Base-by-base conservation (phyloP, 2,797 vertebrate species). In the Sebastes iracundus region DNA sequence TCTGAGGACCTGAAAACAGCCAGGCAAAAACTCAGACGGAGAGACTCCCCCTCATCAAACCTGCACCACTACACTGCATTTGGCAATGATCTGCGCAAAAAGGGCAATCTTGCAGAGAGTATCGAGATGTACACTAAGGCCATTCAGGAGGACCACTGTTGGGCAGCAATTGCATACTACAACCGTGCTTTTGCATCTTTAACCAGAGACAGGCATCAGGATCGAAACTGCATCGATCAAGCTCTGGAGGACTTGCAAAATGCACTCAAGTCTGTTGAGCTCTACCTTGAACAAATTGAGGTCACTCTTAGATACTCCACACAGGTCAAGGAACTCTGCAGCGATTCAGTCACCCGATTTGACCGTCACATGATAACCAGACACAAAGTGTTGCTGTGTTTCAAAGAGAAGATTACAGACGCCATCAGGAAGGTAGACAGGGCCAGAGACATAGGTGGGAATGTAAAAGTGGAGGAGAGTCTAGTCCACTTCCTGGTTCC, bases 111-210 rank as follows among this genome's bases (percentile, higher is more conserved):
- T 59, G 7, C 46, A 28, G 64, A 71, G 12, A 86, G 90, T 13
- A 76, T 92, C 16, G 0, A 38, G 22, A 86, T 93, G 86, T 92
- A 89, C 78, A 85, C 81, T 0, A 90, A 79, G 27, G 88, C 90
- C 80, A 90, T 69, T 74, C 12, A 88, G 4, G 1, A 58, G 33
- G 90, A 92, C 58, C 60, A 5, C 18, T 86, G 84, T 5, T 93
- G 89, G 87, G 84, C 87, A 20, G 90, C 92, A 22, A 62, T 93
- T 70, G 92, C 94, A 27, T 90, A 82, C 35, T 94, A 95, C 78
- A 94, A 93, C 58, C 93, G 90, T 53, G 93, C 93, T 46, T 86
- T 92, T 46, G 32, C 87, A 32, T 84, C 72, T 53, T 76, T 95
- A 66, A 8, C 22, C 76, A 80, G 13, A 30, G 20, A 83, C 13